Conservation (phyloP, 2,888 invertebrate species). For the Caenorhabditis sp. region DNA sequence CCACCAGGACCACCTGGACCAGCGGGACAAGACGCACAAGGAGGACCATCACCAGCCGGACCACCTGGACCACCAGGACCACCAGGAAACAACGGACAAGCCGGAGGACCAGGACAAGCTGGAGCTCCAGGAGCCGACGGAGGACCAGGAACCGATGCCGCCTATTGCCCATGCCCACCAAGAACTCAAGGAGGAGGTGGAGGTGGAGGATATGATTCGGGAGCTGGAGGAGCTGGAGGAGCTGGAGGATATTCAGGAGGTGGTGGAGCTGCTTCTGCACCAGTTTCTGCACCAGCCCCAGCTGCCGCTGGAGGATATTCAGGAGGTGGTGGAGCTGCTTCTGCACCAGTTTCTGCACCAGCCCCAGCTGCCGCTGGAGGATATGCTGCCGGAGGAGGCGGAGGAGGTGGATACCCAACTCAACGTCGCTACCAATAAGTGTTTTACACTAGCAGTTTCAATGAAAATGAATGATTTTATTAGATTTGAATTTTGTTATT, state of each 20-base stretch:
- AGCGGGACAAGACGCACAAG: conserved; percentile 25
- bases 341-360: neutral
- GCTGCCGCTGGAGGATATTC: neutral
- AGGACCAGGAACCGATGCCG: conserved; percentile 39
- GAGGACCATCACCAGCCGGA: conserved; percentile 44
- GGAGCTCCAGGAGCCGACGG: conserved; percentile 37
- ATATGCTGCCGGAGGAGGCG: neutral
- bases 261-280: conserved; percentile 9
- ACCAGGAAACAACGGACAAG: conserved; percentile 38
- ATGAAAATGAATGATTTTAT: too few species aligned
- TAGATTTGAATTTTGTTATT: too few species aligned
- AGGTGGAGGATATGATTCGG: conserved; percentile 16
- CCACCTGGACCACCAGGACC: conserved; percentile 54
- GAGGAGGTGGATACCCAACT: conserved; percentile 3
- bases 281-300: conserved; percentile 1
- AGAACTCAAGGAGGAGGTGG: conserved; percentile 40
- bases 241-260: conserved; percentile 16
- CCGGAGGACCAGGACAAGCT: conserved; percentile 26
- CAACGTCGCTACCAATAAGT: too few species aligned
- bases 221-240: conserved; percentile 19
- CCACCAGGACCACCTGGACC: conserved; percentile 40
- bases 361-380: neutral
- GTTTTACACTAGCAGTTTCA: too few species aligned
- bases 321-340: neutral
- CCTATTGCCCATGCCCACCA: conserved; percentile 46